phyloP scores from a whole-genome alignment of 2,888 invertebrate genomes.

The Agriopis marginaria region DNA sequence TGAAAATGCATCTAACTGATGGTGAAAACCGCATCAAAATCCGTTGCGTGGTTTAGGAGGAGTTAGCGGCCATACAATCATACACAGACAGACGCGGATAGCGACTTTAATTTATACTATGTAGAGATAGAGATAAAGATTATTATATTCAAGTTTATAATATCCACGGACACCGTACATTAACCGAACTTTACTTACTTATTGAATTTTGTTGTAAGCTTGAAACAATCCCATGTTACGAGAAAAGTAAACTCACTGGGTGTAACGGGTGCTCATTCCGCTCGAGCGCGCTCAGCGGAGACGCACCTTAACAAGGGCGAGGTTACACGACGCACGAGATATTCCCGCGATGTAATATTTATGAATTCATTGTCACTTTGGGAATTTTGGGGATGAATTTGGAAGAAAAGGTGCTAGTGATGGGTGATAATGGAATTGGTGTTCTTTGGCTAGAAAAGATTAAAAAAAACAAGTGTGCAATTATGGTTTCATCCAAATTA shows the following conservation, averaged over 20 bases:
- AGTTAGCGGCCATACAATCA: too few species aligned
- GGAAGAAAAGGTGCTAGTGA: slow-evolving; percentile 2
- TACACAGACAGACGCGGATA: too few species aligned
- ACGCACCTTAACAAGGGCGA: slow-evolving; percentile 13
- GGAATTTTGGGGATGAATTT: slow-evolving; percentile 4
- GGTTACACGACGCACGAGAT: slow-evolving; percentile 12
- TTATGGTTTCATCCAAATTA: not conserved
- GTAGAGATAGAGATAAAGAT: too few species aligned
- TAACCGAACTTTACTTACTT: not conserved
- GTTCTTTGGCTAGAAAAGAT: not conserved
- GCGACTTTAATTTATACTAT: too few species aligned
- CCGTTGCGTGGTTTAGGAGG: too few species aligned
- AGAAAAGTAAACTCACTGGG: slow-evolving; percentile 5
- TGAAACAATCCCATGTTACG: slow-evolving; percentile 8
- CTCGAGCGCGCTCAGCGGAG: slow-evolving; percentile 4
- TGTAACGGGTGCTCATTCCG: slow-evolving; percentile 14
- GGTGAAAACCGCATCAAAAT: too few species aligned
- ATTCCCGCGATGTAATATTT: slow-evolving; percentile 18
- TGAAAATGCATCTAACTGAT: too few species aligned
- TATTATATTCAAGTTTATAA: too few species aligned
- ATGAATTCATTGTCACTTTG: slow-evolving; percentile 15
- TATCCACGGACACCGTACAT: not conserved
- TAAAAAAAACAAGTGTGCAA: not conserved
- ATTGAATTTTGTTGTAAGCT: slow-evolving; percentile 5
- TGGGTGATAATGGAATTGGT: not conserved